A percentile compares a stretch with the other conserved stretches of the same genome.
Conservation (phyloP, 2,113 vertebrate genomes). For the Climacteris rufus region DNA sequence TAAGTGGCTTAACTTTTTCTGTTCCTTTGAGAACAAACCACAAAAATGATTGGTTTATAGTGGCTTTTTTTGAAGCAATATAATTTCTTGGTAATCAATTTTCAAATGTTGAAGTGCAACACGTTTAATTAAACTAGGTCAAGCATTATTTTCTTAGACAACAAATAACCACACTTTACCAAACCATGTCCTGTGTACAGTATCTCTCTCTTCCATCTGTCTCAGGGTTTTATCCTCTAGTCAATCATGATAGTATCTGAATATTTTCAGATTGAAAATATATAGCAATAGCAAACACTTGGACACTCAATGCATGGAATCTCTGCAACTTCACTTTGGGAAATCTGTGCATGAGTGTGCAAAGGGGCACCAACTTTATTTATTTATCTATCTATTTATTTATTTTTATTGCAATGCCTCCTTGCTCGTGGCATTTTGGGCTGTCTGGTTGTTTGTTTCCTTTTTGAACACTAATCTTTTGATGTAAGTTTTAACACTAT, state of each 20-base stretch:
- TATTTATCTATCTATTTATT: no score
- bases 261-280: background rate
- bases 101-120: slow-evolving; percentile 60
- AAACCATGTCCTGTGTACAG: slow-evolving; percentile 16
- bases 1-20: background rate
- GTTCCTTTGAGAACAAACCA: slow-evolving; percentile 22
- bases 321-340: background rate
- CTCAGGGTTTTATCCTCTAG: background rate
- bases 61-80: slow-evolving; percentile 5
- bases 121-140: slow-evolving; percentile 70
- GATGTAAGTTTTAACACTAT: background rate
- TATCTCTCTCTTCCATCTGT: background rate
- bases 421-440: background rate
- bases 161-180: slow-evolving; percentile 6
- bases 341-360: background rate
- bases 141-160: slow-evolving; percentile 41
- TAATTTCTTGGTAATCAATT: slow-evolving; percentile 55
- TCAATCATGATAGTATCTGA: background rate
- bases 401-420: background rate
- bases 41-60: slow-evolving; percentile 42
- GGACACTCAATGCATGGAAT: background rate
- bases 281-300: background rate
- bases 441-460: background rate
- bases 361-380: background rate
- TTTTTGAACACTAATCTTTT: background rate